Evolutionary conservation across 2,888 invertebrate genomes (phyloP), one percentile per base, ranked within the genome.

Genomic region (Drosophila trichaetosa): DNA sequence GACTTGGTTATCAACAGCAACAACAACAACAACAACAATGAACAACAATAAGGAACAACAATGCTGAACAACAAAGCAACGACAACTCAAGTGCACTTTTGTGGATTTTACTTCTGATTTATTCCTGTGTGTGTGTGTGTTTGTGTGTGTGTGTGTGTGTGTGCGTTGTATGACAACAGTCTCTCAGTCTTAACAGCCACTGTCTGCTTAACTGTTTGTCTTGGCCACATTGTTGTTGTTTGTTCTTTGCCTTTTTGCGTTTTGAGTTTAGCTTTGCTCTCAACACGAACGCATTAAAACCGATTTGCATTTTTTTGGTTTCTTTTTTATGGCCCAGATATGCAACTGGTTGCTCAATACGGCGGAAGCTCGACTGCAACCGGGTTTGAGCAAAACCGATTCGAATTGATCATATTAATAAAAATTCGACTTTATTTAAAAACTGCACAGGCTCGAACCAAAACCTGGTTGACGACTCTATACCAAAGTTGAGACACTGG

Each of bases 81-180:
- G 58, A 52, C 63, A 73, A 69, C 73, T 75, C 76, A 83, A 86
- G 89, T 89, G 86, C 89, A 86, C 86, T 84, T 89, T 76, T 78
- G 78, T 69, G 82, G 83, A 83, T 86, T 88, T 83, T 76, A 68
- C 70, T 73, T 73, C 60, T 79, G 89, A 89, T 87, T 80, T 89
- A 57, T 80, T 59, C 42, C 33, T 73, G 29, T 48, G 60, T 67
- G 24, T 42, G 21, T 40, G n/a, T 64, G 18, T 53, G 29, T 56
- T n/a, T 58, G 33, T 31, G 21, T 48, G 42, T 61, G 16, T 56
- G 56, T 60, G 31, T 71, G 34, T 34, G 52, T 46, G 29, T 33
- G 27, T 34, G 27, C 54, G 16, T 61, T 40, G 58, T 46, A 64
- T 68, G 75, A 79, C 85, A 78, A 82, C 71, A 80, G 77, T 83